Base-by-base conservation (phyloP, 2,113 vertebrate genomes). In the Burhinus bistriatus region DNA sequence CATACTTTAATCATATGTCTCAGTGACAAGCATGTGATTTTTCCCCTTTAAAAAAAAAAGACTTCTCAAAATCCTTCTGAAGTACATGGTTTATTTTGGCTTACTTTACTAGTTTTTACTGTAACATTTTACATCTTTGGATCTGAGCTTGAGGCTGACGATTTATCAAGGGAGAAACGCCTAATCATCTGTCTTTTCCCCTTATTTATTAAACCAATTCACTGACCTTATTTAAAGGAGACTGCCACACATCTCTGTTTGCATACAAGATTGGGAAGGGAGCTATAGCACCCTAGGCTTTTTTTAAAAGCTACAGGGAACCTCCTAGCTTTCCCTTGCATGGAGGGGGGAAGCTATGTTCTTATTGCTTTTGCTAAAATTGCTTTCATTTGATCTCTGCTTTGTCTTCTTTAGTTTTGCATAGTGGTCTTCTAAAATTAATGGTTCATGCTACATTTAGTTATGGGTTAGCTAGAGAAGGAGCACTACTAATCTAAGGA, bases 1-100 rank as follows among this genome's bases (percentile, higher is more conserved):
- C 95, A 75, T 29, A 80, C 69, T 97, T 97, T 94, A 95, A 96
- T 97, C 91, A 96, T 97, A 97, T 58, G 59, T 95, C 34, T 95
- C 84, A 79, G 68, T 65, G 79, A 66, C 80, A 89, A 91, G 90
- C 95, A 71, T 75, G 65, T 88, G 78, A 68, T 92, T 97, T 94
- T 84, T 59, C 75, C 95, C 78, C 90, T 95, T 87, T 77, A 89
- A 93, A 95, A 66, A 47, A 57, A 57, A 83, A 89, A 73, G 58
- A 9, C 51, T 75, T 82, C 88, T 62, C 45, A 79, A 87, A 95
- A 90, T 69, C 76, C 58, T 90, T 87, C 92, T 94, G 65, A 95
- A 95, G 69, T 59, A 83, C 6, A 8, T 76, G 62, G 84, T 94
- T 91, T 96, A 27, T 89, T 90, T 66, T 82, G 93, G 84, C 85